These are phyloP conservation scores for Theristicus caerulescens DNA, from an alignment of 2,113 vertebrate species.

Conservation along the genomic window DNA sequence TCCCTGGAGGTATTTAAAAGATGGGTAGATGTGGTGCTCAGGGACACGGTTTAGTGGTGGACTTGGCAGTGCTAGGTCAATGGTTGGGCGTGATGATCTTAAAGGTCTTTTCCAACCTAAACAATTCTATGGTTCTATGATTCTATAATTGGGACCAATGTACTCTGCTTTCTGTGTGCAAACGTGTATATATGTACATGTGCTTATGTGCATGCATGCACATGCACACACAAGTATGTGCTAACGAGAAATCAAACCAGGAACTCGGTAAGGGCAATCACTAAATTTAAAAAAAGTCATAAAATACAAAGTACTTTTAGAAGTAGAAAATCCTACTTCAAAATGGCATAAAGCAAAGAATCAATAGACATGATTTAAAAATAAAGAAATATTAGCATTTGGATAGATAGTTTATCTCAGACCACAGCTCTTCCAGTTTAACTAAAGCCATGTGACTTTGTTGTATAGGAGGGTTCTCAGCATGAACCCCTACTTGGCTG, in stretches of 20 bases:
- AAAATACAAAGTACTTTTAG: neutral
- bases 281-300: neutral
- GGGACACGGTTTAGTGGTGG: too few relatives aligned
- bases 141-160: neutral
- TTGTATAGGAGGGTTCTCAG: neutral
- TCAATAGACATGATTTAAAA: neutral
- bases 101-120: too few relatives aligned
- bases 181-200: too few relatives aligned
- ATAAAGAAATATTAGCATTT: neutral
- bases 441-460: neutral
- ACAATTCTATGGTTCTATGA: too few relatives aligned
- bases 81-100: too few relatives aligned
- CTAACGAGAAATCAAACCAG: neutral
- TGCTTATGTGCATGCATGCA: neutral
- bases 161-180: neutral
- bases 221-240: neutral
- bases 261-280: neutral
- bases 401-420: neutral
- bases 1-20: too few relatives aligned
- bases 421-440: neutral
- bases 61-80: too few relatives aligned
- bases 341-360: neutral
- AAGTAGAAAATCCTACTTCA: neutral
- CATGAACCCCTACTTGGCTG: neutral
- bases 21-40: too few relatives aligned